A percentile compares a stretch with the other conserved stretches of the same genome.
phyloP scores from a whole-genome alignment of 2,888 invertebrate genomes.

The Neoitamus cyanurus region DNA sequence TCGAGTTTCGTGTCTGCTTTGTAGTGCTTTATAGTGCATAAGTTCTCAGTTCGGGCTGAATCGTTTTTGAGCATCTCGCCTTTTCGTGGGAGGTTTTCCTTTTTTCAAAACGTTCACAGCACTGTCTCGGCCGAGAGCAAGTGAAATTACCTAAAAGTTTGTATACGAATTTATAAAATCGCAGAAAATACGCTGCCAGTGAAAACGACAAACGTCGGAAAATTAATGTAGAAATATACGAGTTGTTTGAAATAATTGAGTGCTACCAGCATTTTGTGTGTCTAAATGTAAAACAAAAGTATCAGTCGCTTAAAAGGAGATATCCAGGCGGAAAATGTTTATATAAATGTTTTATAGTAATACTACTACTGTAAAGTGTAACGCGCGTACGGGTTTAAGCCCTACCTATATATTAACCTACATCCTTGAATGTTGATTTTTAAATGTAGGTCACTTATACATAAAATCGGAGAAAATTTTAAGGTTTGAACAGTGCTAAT shows the following conservation, averaged over 20 bases:
- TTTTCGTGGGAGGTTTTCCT: constrained; percentile 24
- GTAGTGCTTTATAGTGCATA: constrained; percentile 11
- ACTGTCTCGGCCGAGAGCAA: neutral
- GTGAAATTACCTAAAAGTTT: constrained; percentile 13
- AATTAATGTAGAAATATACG: neutral
- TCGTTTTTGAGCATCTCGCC: neutral
- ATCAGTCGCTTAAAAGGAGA: neutral
- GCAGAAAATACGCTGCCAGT: neutral
- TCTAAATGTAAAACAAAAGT: neutral
- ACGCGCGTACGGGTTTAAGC: constrained; percentile 35
- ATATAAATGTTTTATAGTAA: constrained; percentile 37
- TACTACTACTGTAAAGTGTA: constrained; percentile 35
- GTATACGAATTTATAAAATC: constrained; percentile 32
- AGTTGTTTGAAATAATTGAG: constrained; percentile 1
- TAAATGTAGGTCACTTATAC: constrained; percentile 42
- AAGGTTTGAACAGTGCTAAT: constrained; percentile 18
- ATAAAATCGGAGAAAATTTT: neutral
- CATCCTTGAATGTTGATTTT: constrained; percentile 41
- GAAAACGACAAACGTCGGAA: neutral
- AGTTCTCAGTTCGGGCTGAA: neutral
- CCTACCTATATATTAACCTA: constrained; percentile 23
- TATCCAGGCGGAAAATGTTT: constrained; percentile 10
- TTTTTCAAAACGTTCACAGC: neutral
- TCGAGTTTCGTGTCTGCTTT: neutral
- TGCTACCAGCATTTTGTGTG: constrained; percentile 5